Evolutionary conservation across 2,888 invertebrate genomes (phyloP).

Genomic region (Argyresthia goedartella): DNA sequence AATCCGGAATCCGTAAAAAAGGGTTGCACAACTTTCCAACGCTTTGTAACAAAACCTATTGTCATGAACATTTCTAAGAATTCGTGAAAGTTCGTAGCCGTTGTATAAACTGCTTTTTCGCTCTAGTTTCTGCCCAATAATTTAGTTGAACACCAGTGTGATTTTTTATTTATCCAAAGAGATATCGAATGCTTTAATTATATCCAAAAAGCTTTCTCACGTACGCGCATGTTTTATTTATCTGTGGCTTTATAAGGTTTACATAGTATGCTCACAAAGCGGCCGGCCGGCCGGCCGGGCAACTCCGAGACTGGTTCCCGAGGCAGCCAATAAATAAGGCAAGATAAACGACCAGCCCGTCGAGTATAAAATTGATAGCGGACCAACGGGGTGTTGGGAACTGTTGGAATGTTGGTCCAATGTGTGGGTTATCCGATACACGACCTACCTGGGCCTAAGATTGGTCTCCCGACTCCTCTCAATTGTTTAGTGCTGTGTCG

Average conservation of each 20-base stretch:
- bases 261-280: slow-evolving; percentile 41
- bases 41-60: slow-evolving; percentile 48
- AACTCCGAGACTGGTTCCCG: slow-evolving; percentile 51
- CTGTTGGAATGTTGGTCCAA: slow-evolving; percentile 21
- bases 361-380: slow-evolving; percentile 66
- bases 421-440: slow-evolving; percentile 5
- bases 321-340: slow-evolving; percentile 65
- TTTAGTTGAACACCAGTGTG: too few relatives aligned
- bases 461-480: neutral
- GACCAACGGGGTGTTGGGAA: slow-evolving; percentile 46
- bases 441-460: neutral
- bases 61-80: slow-evolving; percentile 44
- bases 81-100: slow-evolving; percentile 41
- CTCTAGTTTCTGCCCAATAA: too few relatives aligned
- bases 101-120: too few relatives aligned
- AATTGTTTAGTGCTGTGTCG: neutral
- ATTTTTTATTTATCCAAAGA: too few relatives aligned
- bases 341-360: slow-evolving; percentile 67
- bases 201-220: slow-evolving; percentile 17
- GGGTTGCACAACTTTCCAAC: slow-evolving; percentile 70
- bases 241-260: slow-evolving; percentile 15
- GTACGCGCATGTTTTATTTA: slow-evolving; percentile 10
- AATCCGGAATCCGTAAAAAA: slow-evolving; percentile 50
- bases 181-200: neutral
- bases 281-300: slow-evolving; percentile 35